Base-by-base conservation (phyloP, 2,113 vertebrate species). In the Brachionichthys hirsutus region DNA sequence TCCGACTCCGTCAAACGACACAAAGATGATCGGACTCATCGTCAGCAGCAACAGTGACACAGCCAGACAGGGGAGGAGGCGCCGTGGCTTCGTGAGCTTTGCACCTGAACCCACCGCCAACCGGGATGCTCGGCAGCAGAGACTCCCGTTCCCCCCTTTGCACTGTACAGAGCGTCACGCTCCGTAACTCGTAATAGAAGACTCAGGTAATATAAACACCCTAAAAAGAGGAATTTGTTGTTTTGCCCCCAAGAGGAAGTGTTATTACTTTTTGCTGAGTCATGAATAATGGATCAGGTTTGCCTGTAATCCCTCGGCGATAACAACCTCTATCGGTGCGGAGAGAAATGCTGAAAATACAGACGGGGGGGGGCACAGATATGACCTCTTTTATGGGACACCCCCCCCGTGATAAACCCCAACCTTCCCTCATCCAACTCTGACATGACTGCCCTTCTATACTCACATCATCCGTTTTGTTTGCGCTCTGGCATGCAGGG, bases 261-360 rank as follows among this genome's bases (percentile, higher is more conserved):
- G 48, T 85, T 81, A 77, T 79, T 78, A 66, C 73, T 85, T 83
- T n/a, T 65, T 83, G 80, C 80, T 84, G 77, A 84, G 54, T 86
- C 77, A 80, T 88, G 73, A 84, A 86, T 86, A 83, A 88, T 86
- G 71, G 56, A 86, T 77, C 22, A 17, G 51, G 73, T 80, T 75
- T 72, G 69, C 70, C 60, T 55, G 73, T 81, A 83, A 81, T 79
- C 67, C 57, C 62, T 16, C 62, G 64, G 49, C 50, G 66, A 80
- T 82, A 68, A 79, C 60, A 59, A 48, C 19, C 6, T 45, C 11
- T 12, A 73, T 75, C 58, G 56, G 56, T 6, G n/a, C 12, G 45
- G 43, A 56, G 63, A 46, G 14, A 45, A 19, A 48, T 12, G 47
- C 6, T 63, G 44, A 20, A 70, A 77, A 80, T 46, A 58, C 54